These are phyloP conservation scores for Acrocera orbiculus DNA, from an alignment of 2,888 invertebrate species.

Conservation along the genomic window DNA sequence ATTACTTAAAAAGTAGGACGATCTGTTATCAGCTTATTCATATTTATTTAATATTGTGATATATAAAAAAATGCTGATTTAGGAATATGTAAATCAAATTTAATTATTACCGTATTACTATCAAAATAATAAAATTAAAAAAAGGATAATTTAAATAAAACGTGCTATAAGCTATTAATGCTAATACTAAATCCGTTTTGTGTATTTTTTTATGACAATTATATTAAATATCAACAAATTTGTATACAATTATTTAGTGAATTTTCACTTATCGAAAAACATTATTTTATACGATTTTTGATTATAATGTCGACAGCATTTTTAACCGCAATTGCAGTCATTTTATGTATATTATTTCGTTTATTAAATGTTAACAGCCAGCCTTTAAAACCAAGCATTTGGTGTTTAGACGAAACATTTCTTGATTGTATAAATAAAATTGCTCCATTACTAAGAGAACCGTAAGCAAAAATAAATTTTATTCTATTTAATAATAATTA, in stretches of 20 bases:
- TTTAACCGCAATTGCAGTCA: conserved; percentile 62
- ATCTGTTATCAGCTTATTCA: too few relatives aligned
- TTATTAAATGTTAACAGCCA: conserved; percentile 72
- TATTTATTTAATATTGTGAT: too few relatives aligned
- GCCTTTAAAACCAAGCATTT: conserved; percentile 58
- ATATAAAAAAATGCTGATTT: too few relatives aligned
- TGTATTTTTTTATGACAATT: conserved; percentile 16
- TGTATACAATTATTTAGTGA: conserved; percentile 13
- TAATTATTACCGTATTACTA: too few relatives aligned
- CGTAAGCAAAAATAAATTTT: conserved; percentile 44
- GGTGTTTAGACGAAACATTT: conserved; percentile 59
- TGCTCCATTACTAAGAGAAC: conserved; percentile 59
- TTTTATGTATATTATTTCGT: conserved; percentile 65
- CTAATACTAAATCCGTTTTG: too few relatives aligned
- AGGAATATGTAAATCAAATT: too few relatives aligned
- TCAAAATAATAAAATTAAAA: too few relatives aligned
- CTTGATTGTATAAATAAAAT: conserved; percentile 61
- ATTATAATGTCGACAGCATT: conserved; percentile 59
- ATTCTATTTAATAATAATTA: neutral
- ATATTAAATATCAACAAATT: conserved; percentile 13
- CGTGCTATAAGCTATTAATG: too few relatives aligned
- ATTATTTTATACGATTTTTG: conserved; percentile 15
- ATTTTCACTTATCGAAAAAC: conserved; percentile 14
- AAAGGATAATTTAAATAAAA: too few relatives aligned
- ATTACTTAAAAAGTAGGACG: too few relatives aligned